Conservation (phyloP, 1,140 invertebrate species). For the silkworm (Bombyx mori) region ASM3026992v2 NC_085116.1:2987501-2988000, state of each 20-base stretch:
- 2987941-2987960: no score
- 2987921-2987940: no score
- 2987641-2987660: background rate
- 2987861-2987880: no score
- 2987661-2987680: constrained; percentile 8
- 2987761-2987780: constrained; percentile 28
- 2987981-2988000: no score
- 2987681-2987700: constrained; percentile 28
- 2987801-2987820: constrained; percentile 23
- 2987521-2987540: no score
- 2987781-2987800: constrained; percentile 30
- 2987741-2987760: constrained; percentile 22
- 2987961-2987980: no score
- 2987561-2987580: background rate
- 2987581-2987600: background rate
- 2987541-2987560: background rate
- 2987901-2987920: no score
- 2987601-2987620: background rate
- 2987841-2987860: no score
- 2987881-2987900: no score
- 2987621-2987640: background rate
- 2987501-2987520: no score
- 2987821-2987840: constrained; percentile 5
- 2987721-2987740: constrained; percentile 23
- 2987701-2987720: constrained; percentile 24